A percentile compares a stretch with the other conserved stretches of the same genome.
These are phyloP conservation scores for Hofmannophila pseudospretella DNA, from an alignment of 2,888 invertebrate species.

Conservation along the genomic window DNA sequence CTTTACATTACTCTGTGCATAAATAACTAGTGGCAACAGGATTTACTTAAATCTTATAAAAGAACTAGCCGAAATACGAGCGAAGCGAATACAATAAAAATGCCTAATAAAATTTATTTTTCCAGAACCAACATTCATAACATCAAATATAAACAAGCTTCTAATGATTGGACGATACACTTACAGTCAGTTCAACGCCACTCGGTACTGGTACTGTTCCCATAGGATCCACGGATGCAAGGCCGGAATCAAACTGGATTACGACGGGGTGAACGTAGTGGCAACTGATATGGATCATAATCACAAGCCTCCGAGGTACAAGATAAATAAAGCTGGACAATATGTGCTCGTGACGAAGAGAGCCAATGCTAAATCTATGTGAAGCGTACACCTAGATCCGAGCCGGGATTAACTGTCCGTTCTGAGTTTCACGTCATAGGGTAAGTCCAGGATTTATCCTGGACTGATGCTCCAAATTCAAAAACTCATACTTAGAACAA, in stretches of 20 bases:
- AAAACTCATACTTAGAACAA: too few species aligned
- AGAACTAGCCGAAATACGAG: too few species aligned
- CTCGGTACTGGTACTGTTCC: constrained; percentile 23
- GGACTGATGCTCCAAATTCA: too few species aligned
- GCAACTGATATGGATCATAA: constrained; percentile 14
- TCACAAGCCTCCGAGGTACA: constrained; percentile 12
- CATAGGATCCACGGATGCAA: constrained; percentile 21
- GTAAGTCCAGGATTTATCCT: too few species aligned
- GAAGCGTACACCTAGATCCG: too few species aligned
- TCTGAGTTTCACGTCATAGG: too few species aligned
- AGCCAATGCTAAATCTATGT: not conserved
- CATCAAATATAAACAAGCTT: constrained; percentile 15
- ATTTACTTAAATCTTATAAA: too few species aligned
- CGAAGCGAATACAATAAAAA: too few species aligned
- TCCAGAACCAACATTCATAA: constrained; percentile 21
- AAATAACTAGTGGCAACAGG: too few species aligned
- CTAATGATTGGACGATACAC: constrained; percentile 27
- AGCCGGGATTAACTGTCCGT: too few species aligned
- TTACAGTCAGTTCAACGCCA: constrained; percentile 19
- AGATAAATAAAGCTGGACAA: not conserved
- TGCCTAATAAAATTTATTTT: too few species aligned
- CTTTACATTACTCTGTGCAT: too few species aligned
- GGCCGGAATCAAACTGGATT: constrained; percentile 23
- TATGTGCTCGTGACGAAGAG: not conserved
- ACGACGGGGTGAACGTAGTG: constrained; percentile 16